Percentiles rank a stretch among this genome's conserved stretches.
These are phyloP conservation scores for Mustela lutreola DNA, from an alignment of 2,113 vertebrate species.

Conservation along the genomic window DNA sequence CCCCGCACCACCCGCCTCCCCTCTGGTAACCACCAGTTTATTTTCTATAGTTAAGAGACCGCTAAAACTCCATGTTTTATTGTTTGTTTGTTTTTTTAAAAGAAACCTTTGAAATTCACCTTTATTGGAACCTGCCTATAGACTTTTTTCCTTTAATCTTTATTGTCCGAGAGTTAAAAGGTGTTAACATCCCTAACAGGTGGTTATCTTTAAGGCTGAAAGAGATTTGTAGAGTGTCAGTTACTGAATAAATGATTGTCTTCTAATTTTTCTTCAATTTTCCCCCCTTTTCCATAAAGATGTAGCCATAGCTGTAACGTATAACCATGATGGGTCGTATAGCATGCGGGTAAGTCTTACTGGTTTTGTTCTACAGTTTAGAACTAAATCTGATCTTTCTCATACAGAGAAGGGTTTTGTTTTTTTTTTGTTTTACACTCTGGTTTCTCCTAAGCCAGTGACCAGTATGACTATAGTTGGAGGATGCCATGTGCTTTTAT, in stretches of 20 bases:
- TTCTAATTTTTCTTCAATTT: conserved; percentile 65
- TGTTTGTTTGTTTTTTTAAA: no score
- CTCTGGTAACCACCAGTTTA: background rate
- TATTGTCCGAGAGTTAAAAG: conserved; percentile 35
- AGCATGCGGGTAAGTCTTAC: conserved; percentile 92
- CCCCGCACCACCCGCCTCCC: no score
- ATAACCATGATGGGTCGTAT: conserved; percentile 94
- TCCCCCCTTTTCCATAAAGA: conserved; percentile 83
- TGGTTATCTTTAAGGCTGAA: conserved; percentile 19
- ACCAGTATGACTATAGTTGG: background rate
- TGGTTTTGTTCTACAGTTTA: background rate
- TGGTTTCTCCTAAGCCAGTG: conserved; percentile 27
- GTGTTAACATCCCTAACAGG: background rate
- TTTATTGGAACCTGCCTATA: background rate
- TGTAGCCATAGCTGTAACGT: conserved; percentile 90
- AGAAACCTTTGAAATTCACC: background rate
- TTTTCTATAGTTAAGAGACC: background rate
- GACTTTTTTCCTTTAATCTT: background rate
- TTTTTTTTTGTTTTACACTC: background rate
- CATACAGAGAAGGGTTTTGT: no score
- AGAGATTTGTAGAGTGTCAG: background rate
- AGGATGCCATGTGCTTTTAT: conserved; percentile 36
- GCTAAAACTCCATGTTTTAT: background rate
- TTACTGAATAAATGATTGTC: conserved; percentile 31
- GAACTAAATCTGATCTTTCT: background rate